phyloP scores from a whole-genome alignment of 1,140 invertebrate genomes.

The Aphelinus certus region DNA sequence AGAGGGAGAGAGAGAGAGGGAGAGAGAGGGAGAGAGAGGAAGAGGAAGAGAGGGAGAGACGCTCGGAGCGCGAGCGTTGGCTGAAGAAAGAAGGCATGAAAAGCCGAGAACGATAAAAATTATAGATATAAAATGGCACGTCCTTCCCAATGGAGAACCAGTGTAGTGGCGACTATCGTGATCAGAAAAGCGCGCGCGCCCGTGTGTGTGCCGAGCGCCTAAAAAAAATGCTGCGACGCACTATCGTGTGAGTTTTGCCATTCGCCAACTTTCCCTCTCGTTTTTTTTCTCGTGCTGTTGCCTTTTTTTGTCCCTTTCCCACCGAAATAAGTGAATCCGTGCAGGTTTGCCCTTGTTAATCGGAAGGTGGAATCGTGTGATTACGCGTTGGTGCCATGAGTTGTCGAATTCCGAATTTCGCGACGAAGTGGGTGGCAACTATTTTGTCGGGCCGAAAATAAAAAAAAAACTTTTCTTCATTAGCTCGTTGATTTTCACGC shows the following conservation, averaged over 20 bases:
- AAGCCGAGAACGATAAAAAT: slow-evolving; percentile 34
- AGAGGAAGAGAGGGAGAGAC: slow-evolving; percentile 3
- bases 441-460: neutral
- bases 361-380: neutral
- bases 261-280: neutral
- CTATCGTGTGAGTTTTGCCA: slow-evolving; percentile 24
- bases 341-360: neutral
- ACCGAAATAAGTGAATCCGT: neutral
- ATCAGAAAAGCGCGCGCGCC: slow-evolving; percentile 31
- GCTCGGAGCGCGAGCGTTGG: slow-evolving; percentile 5
- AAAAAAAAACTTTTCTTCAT: neutral
- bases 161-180: slow-evolving; percentile 33
- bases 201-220: neutral
- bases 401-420: no score
- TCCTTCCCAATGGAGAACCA: slow-evolving; percentile 37
- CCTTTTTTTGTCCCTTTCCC: neutral
- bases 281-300: neutral
- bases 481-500: neutral
- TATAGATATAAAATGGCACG: slow-evolving; percentile 39
- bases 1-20: neutral
- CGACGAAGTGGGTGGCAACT: no score
- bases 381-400: neutral
- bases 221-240: slow-evolving; percentile 17
- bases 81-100: neutral
- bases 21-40: neutral